These are phyloP conservation scores for Yponomeuta malinellus DNA, from an alignment of 2,888 invertebrate species.

Conservation along the genomic window DNA sequence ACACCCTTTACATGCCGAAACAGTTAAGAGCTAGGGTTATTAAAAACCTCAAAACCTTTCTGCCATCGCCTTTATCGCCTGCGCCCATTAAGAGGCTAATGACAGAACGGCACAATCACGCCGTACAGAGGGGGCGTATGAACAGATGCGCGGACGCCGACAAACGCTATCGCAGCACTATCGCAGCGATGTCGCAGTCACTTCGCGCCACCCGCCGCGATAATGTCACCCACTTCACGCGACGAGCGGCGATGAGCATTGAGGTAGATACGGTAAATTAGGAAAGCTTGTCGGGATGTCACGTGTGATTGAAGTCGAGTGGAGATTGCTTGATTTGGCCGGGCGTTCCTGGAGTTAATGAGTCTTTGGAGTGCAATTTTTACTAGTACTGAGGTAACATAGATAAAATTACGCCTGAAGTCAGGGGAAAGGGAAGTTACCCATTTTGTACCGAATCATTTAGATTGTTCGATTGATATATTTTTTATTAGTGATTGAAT, in stretches of 20 bases:
- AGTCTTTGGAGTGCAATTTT: too few relatives aligned
- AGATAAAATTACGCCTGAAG: too few relatives aligned
- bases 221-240: constrained; percentile 20
- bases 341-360: background rate
- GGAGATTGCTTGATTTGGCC: background rate
- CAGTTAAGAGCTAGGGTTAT: background rate
- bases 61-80: background rate
- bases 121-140: constrained; percentile 11
- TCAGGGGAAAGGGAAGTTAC: too few relatives aligned
- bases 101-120: background rate
- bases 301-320: background rate
- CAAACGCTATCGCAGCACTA: constrained; percentile 21
- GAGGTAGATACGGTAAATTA: constrained; percentile 4
- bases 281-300: background rate
- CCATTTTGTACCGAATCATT: too few relatives aligned
- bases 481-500: too few relatives aligned
- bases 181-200: constrained; percentile 25
- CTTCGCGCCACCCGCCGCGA: constrained; percentile 23
- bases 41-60: background rate
- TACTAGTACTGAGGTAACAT: too few relatives aligned
- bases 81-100: background rate
- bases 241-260: constrained; percentile 22
- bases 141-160: constrained; percentile 28
- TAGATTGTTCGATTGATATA: too few relatives aligned
- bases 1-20: too few relatives aligned